Evolutionary conservation across 1,140 invertebrate genomes (phyloP).

Genomic region (Atta cephalotes): DNA sequence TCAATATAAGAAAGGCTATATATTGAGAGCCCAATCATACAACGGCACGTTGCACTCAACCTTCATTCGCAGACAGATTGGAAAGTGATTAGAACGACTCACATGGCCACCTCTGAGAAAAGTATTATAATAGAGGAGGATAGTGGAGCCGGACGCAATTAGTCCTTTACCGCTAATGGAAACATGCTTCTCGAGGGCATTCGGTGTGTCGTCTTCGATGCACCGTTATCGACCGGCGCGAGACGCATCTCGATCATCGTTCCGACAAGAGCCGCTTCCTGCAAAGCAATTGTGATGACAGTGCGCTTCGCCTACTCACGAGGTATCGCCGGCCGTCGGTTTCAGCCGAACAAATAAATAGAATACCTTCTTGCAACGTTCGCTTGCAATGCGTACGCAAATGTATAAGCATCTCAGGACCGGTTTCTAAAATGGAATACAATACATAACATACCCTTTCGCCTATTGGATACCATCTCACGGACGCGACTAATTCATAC

Average conservation of each 20-base stretch:
- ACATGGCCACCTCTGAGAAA: background rate
- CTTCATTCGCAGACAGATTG: slow-evolving; percentile 42
- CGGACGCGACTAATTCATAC: slow-evolving; percentile 38
- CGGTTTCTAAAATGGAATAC: slow-evolving; percentile 58
- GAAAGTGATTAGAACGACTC: slow-evolving; percentile 40
- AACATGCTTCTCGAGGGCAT: background rate
- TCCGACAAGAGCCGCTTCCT: slow-evolving; percentile 33
- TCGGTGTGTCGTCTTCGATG: background rate
- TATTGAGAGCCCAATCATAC: background rate
- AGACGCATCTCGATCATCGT: slow-evolving; percentile 30
- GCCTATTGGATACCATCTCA: slow-evolving; percentile 32
- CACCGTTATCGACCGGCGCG: slow-evolving; percentile 33
- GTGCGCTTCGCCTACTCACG: slow-evolving; percentile 36
- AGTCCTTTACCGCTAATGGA: slow-evolving; percentile 44
- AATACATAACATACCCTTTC: slow-evolving; percentile 1
- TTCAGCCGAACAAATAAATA: slow-evolving; percentile 43
- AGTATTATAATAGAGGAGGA: slow-evolving; percentile 4
- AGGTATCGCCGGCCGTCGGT: background rate
- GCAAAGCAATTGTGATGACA: slow-evolving; percentile 50
- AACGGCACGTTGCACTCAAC: slow-evolving; percentile 16
- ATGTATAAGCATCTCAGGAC: slow-evolving; percentile 8
- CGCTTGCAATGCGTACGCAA: background rate
- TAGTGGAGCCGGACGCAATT: slow-evolving; percentile 36
- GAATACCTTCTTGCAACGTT: slow-evolving; percentile 7
- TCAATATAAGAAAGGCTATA: background rate